A percentile compares a stretch with the other conserved stretches of the same genome.
Conservation (phyloP, 2,888 invertebrate genomes). For the Nowickia ferox region DNA sequence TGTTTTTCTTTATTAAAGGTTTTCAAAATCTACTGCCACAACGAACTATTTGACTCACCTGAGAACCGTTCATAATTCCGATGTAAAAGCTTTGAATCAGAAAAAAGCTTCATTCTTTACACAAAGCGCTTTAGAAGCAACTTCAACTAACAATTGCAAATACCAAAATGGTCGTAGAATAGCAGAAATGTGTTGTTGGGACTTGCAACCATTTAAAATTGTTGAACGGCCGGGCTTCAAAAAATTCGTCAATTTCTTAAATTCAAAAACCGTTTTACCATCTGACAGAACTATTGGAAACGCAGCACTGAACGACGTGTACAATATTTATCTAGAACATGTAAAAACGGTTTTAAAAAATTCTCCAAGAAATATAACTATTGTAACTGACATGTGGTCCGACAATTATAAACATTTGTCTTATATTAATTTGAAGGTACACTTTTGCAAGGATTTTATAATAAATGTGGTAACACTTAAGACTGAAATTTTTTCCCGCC, state of each 20-base stretch:
- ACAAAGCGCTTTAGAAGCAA: background rate
- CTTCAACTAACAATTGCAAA: background rate
- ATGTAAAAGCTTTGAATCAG: background rate
- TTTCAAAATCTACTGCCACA: conserved; percentile 15
- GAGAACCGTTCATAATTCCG: background rate
- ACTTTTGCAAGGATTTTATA: background rate
- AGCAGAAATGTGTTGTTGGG: too few species aligned
- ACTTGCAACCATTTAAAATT: conserved; percentile 22
- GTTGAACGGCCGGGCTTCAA: background rate
- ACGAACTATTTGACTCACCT: conserved; percentile 4
- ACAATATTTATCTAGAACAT: too few species aligned
- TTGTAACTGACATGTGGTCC: too few species aligned
- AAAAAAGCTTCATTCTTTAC: background rate
- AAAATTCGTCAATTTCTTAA: conserved; percentile 24
- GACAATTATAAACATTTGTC: too few species aligned
- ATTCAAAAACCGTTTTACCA: conserved; percentile 6
- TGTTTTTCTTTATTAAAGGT: conserved; percentile 13
- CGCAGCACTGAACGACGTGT: too few species aligned
- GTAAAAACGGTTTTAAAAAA: too few species aligned
- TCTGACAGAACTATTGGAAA: too few species aligned
- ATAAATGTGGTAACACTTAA: background rate
- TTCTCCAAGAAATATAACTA: too few species aligned
- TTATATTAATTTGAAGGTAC: too few species aligned
- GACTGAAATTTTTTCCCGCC: background rate
- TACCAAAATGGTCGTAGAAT: conserved; percentile 1